phyloP scores from a whole-genome alignment of 2,797 vertebrate species.

The Phoeniculus purpureus region DNA sequence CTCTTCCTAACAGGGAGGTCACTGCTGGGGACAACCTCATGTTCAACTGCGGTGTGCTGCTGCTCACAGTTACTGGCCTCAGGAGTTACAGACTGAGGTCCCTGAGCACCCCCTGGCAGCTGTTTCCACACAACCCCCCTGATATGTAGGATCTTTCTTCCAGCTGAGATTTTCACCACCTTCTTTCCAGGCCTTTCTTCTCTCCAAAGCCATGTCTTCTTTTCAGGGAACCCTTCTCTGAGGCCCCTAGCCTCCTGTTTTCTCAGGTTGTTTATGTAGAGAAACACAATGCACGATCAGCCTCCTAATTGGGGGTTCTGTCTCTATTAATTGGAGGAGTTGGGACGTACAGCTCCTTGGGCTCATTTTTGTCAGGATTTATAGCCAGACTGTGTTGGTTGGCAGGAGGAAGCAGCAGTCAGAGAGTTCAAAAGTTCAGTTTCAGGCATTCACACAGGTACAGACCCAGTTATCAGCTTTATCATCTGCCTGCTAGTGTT shows the following conservation, averaged over 20 bases:
- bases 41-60: not conserved
- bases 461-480: not conserved
- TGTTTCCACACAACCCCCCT: not conserved
- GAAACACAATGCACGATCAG: slow-evolving; percentile 23
- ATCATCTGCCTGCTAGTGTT: not conserved
- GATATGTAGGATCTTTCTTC: not conserved
- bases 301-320: slow-evolving; percentile 10
- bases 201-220: not conserved
- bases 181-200: not conserved
- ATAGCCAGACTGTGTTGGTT: not conserved
- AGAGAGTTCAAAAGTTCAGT: not conserved
- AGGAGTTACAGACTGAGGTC: not conserved
- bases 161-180: not conserved
- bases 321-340: slow-evolving; percentile 27
- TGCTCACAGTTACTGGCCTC: accelerated
- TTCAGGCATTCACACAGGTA: not conserved
- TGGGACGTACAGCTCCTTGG: not conserved
- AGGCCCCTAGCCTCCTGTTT: not conserved
- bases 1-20: not conserved
- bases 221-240: not conserved
- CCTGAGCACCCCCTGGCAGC: slow-evolving; percentile 6
- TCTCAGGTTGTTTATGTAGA: slow-evolving; percentile 1
- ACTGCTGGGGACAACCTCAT: accelerated
- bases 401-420: not conserved
- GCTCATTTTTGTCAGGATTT: not conserved